Percentiles rank a stretch among this genome's conserved stretches.
Conservation (phyloP, 2,113 vertebrate species). For the Cervus canadensis region DNA sequence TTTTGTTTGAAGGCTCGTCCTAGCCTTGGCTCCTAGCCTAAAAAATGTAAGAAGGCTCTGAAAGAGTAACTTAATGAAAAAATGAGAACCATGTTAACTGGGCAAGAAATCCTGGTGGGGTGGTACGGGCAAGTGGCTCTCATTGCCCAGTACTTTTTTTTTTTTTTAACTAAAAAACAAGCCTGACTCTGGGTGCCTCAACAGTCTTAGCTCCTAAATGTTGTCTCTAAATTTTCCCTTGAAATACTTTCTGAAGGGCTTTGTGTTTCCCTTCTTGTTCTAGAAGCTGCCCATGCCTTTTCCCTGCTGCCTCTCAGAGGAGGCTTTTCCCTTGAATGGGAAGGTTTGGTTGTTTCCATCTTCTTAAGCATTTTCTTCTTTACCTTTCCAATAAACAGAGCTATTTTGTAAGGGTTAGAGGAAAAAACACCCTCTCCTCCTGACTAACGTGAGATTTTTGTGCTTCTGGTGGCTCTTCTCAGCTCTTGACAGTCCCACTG, state of each 20-base stretch:
- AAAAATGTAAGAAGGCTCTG: background rate
- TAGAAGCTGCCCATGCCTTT: background rate
- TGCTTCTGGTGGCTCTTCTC: background rate
- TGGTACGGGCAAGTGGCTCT: background rate
- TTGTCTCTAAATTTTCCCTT: background rate
- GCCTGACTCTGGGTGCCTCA: background rate
- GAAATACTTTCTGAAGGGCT: background rate
- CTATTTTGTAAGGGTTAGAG: background rate
- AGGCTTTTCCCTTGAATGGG: background rate
- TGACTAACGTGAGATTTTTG: background rate
- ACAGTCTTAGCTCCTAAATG: background rate
- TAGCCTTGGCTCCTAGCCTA: background rate
- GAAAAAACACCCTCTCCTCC: background rate
- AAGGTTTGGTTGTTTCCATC: background rate
- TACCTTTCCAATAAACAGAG: background rate
- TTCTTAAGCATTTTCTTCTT: background rate
- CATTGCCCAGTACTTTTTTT: background rate
- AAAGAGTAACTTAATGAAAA: background rate
- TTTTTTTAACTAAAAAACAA: background rate
- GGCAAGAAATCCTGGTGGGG: background rate
- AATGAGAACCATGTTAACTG: background rate
- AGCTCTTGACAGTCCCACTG: background rate
- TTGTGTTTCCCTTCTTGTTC: background rate
- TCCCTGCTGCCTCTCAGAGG: background rate
- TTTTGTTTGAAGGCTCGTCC: background rate